A percentile compares a stretch with the other conserved stretches of the same genome.
Conservation (phyloP, 2,113 vertebrate genomes). For the Ceuthmochares aereus region DNA sequence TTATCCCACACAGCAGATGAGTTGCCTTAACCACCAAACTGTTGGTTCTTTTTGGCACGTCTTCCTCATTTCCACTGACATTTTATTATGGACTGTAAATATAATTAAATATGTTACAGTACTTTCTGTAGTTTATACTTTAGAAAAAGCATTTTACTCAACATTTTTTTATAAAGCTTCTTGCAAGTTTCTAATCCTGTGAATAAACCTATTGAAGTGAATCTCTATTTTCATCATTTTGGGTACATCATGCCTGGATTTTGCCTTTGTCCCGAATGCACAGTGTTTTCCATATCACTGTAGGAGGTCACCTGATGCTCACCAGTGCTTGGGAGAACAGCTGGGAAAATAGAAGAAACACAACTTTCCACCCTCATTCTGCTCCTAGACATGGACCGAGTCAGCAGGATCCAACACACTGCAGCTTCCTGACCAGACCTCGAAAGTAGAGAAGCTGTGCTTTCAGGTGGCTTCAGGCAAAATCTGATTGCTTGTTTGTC, state of each 20-base stretch:
- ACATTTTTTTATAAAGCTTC: not conserved
- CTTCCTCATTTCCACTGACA: not conserved
- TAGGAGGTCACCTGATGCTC: not conserved
- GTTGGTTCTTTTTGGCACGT: not conserved
- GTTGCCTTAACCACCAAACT: slow-evolving; percentile 20
- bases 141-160: not conserved
- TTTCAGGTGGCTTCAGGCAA: not conserved
- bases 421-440: not conserved
- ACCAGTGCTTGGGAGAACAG: not conserved
- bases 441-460: not conserved
- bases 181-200: not conserved
- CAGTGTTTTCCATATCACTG: rapidly evolving
- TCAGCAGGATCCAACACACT: not conserved
- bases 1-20: slow-evolving; percentile 44
- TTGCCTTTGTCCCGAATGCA: rapidly evolving
- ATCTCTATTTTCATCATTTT: not conserved
- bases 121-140: not conserved
- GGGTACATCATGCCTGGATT: not conserved
- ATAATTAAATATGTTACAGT: not conserved
- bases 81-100: not conserved
- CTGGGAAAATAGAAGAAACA: rapidly evolving
- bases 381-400: not conserved
- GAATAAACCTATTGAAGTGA: not conserved
- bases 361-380: not conserved
- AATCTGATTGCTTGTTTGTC: not conserved